These are phyloP conservation scores for Tromatobia lineatoria DNA, from an alignment of 2,888 invertebrate genomes.

Conservation along the genomic window DNA sequence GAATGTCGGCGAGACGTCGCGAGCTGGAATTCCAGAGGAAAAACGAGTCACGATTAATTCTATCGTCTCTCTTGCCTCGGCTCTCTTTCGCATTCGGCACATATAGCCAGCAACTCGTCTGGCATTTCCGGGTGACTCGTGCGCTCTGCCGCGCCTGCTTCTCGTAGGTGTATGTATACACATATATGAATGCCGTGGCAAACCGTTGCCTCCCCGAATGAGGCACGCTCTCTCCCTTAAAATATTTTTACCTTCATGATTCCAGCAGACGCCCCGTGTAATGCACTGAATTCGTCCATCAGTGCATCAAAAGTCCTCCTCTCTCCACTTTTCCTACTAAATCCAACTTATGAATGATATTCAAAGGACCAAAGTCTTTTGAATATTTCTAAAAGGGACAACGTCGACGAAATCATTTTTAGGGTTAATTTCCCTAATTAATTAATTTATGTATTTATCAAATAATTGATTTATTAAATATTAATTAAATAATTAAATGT, in stretches of 20 bases:
- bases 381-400: not conserved
- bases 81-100: conserved; percentile 51
- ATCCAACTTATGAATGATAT: not conserved
- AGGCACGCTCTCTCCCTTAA: not conserved
- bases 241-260: conserved; percentile 53
- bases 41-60: conserved; percentile 60
- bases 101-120: conserved; percentile 49
- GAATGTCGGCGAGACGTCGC: conserved; percentile 39
- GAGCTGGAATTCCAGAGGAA: conserved; percentile 62
- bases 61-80: conserved; percentile 12
- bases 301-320: conserved; percentile 5
- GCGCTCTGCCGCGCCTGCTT: conserved; percentile 47
- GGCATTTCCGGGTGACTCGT: conserved; percentile 62
- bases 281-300: conserved; percentile 44
- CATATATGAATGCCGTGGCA: not conserved
- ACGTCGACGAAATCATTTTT: not conserved
- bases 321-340: not conserved
- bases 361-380: conserved; percentile 4
- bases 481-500: too few species aligned
- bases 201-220: not conserved
- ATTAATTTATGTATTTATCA: too few species aligned
- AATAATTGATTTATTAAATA: too few species aligned
- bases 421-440: not conserved
- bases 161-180: conserved; percentile 18
- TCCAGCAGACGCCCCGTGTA: not conserved